Evolutionary conservation across 35 echinoderm and acorn worm species (phyloP).

Genomic region (Lytechinus pictus): DNA sequence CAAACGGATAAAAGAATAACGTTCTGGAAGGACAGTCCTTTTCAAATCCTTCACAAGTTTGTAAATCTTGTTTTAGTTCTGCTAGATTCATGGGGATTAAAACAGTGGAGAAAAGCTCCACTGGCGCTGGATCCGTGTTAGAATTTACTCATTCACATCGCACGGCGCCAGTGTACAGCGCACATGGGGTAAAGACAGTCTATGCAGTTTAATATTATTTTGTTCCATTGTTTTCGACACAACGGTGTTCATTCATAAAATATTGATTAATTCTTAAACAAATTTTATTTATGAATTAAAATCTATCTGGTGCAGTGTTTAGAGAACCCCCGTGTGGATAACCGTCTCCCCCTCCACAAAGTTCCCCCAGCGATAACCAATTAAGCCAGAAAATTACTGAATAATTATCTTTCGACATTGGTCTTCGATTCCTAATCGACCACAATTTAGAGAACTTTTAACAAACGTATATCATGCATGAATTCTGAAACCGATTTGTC

Average conservation of each 20-base stretch:
- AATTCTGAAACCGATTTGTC: background rate
- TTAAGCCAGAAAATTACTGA: background rate
- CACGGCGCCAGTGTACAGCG: background rate
- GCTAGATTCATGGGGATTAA: background rate
- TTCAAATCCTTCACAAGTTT: background rate
- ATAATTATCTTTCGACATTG: background rate
- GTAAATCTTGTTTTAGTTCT: constrained; percentile 2
- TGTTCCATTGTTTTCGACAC: background rate
- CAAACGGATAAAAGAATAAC: background rate
- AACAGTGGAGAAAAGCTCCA: background rate
- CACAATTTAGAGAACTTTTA: background rate
- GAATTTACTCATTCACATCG: constrained; percentile 2
- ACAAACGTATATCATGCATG: background rate
- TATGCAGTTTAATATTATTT: too few species aligned
- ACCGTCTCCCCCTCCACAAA: background rate
- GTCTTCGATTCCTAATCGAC: background rate
- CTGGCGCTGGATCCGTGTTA: background rate
- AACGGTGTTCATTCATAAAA: background rate
- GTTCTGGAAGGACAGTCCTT: background rate
- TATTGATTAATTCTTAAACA: background rate
- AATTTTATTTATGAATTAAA: background rate
- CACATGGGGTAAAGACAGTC: background rate
- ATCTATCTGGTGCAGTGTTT: background rate
- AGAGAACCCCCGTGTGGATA: background rate
- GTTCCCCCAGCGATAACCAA: background rate